Evolutionary conservation across 2,113 vertebrate genomes (phyloP), one percentile per base, ranked within the genome.

Genomic region (Cromileptes altivelis): DNA sequence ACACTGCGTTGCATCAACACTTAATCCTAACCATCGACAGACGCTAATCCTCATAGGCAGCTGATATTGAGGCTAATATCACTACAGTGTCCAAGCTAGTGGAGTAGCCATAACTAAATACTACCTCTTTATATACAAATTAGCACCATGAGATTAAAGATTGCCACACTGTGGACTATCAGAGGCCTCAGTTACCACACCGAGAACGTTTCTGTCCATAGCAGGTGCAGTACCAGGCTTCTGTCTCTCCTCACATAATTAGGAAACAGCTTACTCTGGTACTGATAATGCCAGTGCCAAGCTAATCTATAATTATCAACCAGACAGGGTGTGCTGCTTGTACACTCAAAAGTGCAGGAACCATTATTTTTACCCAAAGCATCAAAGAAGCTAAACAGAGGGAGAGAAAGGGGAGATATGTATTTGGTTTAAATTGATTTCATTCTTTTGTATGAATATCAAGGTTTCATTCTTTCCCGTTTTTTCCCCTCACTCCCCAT

Each of bases 361-460:
- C 75, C 58, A 86, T 87, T 86, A 78, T 90, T 90, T 86, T 85
- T 67, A 57, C 70, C 70, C 52, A 40, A 76, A 90, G 86, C 78
- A 75, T 89, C 67, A 88, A 92, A 90, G 78, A 71, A 84, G 56
- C 74, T 73, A 88, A 88, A 87, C 75, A 74, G 78, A 75, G 61
- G 33, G 37, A 78, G 77, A 80, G 69, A 88, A 83, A 77, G 55
- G 27, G 47, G 50, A 90, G 78, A 90, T 84, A 57, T 89, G 89
- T 89, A 85, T 85, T 89, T 91, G 87, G 62, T 87, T 93, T 68
- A 93, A 93, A 94, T 89, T 92, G 91, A 95, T 95, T 95, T 94
- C 56, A 87, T 92, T 93, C 87, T 93, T 93, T 91, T 95, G 89
- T 93, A 83, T 90, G 88, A 93, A 94, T 94, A 93, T 93, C 91